A percentile compares a stretch with the other conserved stretches of the same genome.
Evolutionary conservation across 2,888 invertebrate species (phyloP).

Genomic region (Caenorhabditis uteleia): DNA sequence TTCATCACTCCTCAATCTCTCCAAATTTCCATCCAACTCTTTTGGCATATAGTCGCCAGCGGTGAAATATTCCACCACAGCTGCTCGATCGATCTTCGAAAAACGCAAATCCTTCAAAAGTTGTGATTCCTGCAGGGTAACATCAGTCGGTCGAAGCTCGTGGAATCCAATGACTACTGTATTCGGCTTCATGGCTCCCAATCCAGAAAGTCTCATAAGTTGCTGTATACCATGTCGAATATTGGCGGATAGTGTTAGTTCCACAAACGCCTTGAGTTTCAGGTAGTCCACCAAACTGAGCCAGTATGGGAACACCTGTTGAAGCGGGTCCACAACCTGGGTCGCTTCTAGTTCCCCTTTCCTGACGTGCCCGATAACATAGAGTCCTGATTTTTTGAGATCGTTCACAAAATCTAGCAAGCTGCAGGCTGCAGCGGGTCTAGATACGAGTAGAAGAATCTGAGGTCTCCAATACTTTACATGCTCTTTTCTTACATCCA

Average conservation of each 20-base stretch:
- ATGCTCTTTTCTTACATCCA: conserved; percentile 95
- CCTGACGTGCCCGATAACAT: conserved; percentile 80
- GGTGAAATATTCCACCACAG: conserved; percentile 69
- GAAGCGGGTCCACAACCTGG: conserved; percentile 77
- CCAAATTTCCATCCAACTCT: conserved; percentile 56
- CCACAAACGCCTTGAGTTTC: conserved; percentile 91
- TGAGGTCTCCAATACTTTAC: conserved; percentile 96
- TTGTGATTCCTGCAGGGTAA: conserved; percentile 77
- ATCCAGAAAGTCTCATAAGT: conserved; percentile 77
- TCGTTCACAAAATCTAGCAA: conserved; percentile 96
- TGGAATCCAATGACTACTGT: conserved; percentile 93
- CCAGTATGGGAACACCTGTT: conserved; percentile 85
- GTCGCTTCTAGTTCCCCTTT: conserved; percentile 71
- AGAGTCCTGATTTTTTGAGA: conserved; percentile 87
- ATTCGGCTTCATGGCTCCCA: conserved; percentile 99
- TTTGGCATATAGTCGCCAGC: conserved; percentile 55
- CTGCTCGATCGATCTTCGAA: conserved; percentile 67
- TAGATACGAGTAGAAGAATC: conserved; percentile 87
- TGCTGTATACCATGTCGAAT: conserved; percentile 91
- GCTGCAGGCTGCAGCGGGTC: conserved; percentile 87
- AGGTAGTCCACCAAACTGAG: conserved; percentile 90
- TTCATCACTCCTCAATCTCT: conserved; percentile 72
- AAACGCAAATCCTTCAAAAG: conserved; percentile 65
- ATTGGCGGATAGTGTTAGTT: conserved; percentile 84
- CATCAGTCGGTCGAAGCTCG: conserved; percentile 79